Conservation (phyloP, 2,113 vertebrate genomes). For the Pycnonotus jocosus region DNA sequence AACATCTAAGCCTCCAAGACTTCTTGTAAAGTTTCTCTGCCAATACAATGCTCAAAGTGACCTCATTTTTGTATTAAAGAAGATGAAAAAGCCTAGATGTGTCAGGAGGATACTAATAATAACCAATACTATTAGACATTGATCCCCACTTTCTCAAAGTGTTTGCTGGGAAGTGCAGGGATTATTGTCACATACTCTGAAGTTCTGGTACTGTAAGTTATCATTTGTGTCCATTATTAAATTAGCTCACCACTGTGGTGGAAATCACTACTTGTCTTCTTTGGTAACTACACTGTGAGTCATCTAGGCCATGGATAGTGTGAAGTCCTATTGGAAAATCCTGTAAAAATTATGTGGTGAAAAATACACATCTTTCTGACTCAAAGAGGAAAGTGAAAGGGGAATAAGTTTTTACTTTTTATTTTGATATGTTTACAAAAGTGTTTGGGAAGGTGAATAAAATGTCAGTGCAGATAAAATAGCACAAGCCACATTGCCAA, state of each 20-base stretch:
- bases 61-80: neutral
- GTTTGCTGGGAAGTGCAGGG: neutral
- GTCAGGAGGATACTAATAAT: neutral
- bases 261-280: neutral
- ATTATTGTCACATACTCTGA: neutral
- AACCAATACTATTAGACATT: neutral
- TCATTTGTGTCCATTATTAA: conserved; percentile 13
- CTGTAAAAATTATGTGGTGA: neutral
- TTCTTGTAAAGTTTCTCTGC: neutral
- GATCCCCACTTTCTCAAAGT: neutral
- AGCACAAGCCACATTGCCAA: conserved; percentile 54
- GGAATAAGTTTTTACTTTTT: neutral
- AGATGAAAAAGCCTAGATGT: neutral
- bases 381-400: neutral
- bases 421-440: neutral
- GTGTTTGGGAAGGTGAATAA: neutral
- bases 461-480: neutral
- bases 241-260: neutral
- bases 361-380: neutral
- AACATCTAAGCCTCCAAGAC: neutral
- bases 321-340: neutral
- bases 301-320: neutral
- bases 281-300: neutral
- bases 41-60: neutral
- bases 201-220: neutral